Evolutionary conservation across 2,113 vertebrate species (phyloP).

Genomic region (Murina feae): DNA sequence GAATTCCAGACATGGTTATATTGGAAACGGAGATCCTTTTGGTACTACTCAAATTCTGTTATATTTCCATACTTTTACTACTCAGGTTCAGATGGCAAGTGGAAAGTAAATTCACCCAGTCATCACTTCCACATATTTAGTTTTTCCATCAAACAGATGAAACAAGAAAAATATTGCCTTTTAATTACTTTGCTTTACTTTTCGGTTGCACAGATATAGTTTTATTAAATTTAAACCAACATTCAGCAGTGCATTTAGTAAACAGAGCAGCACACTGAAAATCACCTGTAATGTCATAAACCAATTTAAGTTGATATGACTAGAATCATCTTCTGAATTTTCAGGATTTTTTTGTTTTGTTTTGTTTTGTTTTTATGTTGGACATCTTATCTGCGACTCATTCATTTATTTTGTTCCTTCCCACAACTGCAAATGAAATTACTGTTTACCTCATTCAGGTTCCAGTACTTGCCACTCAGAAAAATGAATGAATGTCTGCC

Average conservation of each 20-base stretch:
- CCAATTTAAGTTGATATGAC: neutral
- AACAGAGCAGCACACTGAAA: neutral
- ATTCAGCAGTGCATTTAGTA: neutral
- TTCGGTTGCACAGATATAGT: neutral
- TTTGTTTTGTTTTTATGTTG: neutral
- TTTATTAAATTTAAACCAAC: neutral
- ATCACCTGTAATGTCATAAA: neutral
- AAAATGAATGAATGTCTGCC: neutral
- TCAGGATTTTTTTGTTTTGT: neutral
- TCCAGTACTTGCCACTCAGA: neutral
- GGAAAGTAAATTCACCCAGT: neutral
- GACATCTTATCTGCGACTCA: neutral
- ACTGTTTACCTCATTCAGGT: neutral
- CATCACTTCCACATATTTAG: neutral
- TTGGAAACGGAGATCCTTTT: neutral
- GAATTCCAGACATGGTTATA: neutral
- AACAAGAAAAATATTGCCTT: neutral
- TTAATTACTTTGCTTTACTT: constrained; percentile 1
- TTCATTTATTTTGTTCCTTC: neutral
- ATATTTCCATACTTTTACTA: neutral
- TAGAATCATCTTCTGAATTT: neutral
- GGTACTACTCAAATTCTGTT: neutral
- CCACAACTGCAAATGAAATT: neutral
- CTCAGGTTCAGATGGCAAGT: neutral
- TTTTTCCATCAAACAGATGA: neutral